These are phyloP conservation scores for Dexiosoma caninum DNA, from an alignment of 2,888 invertebrate species.

Conservation along the genomic window DNA sequence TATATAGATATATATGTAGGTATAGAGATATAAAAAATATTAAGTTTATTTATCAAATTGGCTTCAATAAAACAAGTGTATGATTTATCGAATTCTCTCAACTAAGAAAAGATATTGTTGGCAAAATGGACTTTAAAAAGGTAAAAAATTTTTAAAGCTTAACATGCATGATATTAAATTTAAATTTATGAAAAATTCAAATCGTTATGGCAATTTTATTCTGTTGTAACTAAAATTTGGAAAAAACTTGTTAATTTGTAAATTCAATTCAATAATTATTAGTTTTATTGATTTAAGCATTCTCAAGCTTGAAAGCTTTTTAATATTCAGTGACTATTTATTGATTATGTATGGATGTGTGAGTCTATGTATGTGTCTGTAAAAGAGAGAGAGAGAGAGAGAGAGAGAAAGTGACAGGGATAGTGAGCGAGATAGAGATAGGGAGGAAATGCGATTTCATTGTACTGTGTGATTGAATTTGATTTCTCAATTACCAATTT, in stretches of 20 bases:
- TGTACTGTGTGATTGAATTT: not conserved
- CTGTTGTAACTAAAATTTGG: slow-evolving; percentile 40
- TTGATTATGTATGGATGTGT: not conserved
- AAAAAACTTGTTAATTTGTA: slow-evolving; percentile 3
- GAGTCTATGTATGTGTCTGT: not conserved
- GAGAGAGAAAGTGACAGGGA: no score
- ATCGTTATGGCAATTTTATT: slow-evolving; percentile 41
- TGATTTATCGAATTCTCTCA: slow-evolving; percentile 22
- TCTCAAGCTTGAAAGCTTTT: slow-evolving; percentile 51
- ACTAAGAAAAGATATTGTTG: slow-evolving; percentile 40
- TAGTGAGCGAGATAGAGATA: no score
- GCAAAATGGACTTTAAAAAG: slow-evolving; percentile 16
- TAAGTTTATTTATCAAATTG: slow-evolving; percentile 9
- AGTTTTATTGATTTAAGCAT: slow-evolving; percentile 3
- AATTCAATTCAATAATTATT: not conserved
- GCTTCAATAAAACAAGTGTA: not conserved
- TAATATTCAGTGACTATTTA: not conserved
- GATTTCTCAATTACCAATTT: not conserved
- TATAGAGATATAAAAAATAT: no score
- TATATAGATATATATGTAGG: not conserved
- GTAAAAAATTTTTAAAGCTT: slow-evolving; percentile 36
- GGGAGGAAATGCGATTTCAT: not conserved
- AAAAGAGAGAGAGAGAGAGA: no score
- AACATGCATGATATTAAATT: slow-evolving; percentile 47
- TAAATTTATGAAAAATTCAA: slow-evolving; percentile 14